Conservation (phyloP, 2,888 invertebrate species). For the Cecidostiba fungosa region DNA sequence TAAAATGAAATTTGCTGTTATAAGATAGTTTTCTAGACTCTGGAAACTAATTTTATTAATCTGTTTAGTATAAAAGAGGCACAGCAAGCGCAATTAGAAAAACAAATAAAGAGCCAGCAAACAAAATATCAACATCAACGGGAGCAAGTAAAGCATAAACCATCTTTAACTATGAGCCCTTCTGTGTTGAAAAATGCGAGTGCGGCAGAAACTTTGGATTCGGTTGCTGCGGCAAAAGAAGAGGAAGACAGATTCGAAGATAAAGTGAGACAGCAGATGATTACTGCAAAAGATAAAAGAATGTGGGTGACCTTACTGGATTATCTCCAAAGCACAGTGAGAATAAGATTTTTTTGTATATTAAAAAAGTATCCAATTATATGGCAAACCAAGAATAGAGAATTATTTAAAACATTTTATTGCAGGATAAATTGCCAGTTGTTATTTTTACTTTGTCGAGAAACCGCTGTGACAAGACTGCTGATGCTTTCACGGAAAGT, state of each 20-base stretch:
- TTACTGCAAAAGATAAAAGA: slow-evolving; percentile 88
- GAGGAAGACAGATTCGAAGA: slow-evolving; percentile 56
- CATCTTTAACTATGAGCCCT: slow-evolving; percentile 51
- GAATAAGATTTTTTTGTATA: not conserved
- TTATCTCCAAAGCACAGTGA: slow-evolving; percentile 87
- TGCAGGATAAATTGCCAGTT: slow-evolving; percentile 90
- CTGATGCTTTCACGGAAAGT: slow-evolving; percentile 77
- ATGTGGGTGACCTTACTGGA: slow-evolving; percentile 92
- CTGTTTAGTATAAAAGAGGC: slow-evolving; percentile 51
- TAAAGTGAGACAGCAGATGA: slow-evolving; percentile 44
- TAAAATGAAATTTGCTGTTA: slow-evolving; percentile 3
- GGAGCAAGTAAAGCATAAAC: slow-evolving; percentile 52
- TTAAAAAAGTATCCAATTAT: not conserved
- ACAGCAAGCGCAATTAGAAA: slow-evolving; percentile 41
- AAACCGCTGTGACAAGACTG: slow-evolving; percentile 88
- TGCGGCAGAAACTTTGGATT: slow-evolving; percentile 56
- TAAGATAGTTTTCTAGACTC: slow-evolving; percentile 10
- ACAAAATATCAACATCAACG: slow-evolving; percentile 54
- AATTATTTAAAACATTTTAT: slow-evolving; percentile 13
- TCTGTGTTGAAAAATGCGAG: slow-evolving; percentile 58
- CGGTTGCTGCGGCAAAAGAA: slow-evolving; percentile 46
- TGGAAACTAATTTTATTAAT: not conserved
- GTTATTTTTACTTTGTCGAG: slow-evolving; percentile 97
- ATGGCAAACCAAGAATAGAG: not conserved
- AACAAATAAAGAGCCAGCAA: slow-evolving; percentile 56